phyloP scores from a whole-genome alignment of 2,113 vertebrate genomes.

The Lepus europaeus region DNA sequence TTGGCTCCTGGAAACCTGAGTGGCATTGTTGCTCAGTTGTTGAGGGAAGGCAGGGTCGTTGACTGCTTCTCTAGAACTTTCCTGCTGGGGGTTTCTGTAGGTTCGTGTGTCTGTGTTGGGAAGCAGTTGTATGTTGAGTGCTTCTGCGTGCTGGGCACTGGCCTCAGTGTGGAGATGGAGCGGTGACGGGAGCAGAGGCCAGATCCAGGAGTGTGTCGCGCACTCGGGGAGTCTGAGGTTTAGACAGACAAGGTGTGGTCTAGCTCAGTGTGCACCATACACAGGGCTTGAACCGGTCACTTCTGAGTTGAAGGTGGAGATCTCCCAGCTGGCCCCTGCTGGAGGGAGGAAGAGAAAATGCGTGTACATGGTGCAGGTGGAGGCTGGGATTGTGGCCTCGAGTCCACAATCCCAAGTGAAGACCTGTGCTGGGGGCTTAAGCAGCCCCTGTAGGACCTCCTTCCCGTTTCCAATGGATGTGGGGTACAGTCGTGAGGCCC shows the following conservation, averaged over 20 bases:
- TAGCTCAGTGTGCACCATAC: background rate
- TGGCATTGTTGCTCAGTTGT: background rate
- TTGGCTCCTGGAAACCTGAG: background rate
- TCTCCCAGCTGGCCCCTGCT: background rate
- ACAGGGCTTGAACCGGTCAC: background rate
- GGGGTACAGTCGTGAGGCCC: background rate
- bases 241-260: background rate
- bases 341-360: rapidly evolving
- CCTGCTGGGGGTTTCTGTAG: background rate
- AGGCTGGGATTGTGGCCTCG: background rate
- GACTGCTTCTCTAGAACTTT: rapidly evolving
- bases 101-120: rapidly evolving
- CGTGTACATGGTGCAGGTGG: rapidly evolving
- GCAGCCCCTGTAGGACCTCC: background rate
- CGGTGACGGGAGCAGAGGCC: background rate
- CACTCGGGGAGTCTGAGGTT: background rate
- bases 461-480: background rate
- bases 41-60: background rate
- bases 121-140: too few species aligned
- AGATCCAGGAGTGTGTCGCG: background rate
- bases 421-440: rapidly evolving
- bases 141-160: rapidly evolving
- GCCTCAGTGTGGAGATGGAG: background rate
- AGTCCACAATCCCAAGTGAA: background rate
- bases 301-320: background rate